Base-by-base conservation (phyloP, 1,140 invertebrate species). In the Cylas formicarius region DNA sequence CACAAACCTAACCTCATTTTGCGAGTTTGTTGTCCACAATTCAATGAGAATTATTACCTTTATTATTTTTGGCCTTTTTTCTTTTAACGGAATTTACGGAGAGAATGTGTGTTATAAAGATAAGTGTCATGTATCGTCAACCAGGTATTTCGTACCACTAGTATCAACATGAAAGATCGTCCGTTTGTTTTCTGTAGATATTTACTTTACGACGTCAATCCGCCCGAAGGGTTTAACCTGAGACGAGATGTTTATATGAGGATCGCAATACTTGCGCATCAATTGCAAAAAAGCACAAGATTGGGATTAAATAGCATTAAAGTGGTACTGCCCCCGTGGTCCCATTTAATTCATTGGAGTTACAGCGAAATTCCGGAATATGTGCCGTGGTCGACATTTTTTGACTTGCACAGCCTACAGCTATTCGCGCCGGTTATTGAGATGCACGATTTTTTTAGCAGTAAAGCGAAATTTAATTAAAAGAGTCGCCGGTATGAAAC, bases 211-310 rank as follows among this genome's bases (percentile, higher is more conserved):
- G 89, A 96, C 68, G 83, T 97, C 0, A 97, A 97, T 70, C 81
- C 80, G 13, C 81, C 85, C 2, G 94, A 99, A 76, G 95, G 95
- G 0, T 98, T 99, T 62, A 99, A 99, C 73, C 72, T 99, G 44
- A 71, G 93, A 34, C 72, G 94, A 47, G 95, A 98, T 75, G 94
- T 98, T 7, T 97, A 93, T 56, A 80, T 97, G 68, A 73, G 95
- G 57, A 73, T 96, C 55, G 90, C 93, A 9, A 81, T 85, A 36
- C 79, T 95, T 54, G 71, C 89, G 1, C 72, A 75, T 57, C 73
- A 76, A 45, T 69, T 89, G 47, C 71, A 71, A 60, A 72, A 44
- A 48, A 57, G 44, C 51, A 57, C 69, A 63, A 69, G 72, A 55
- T 55, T 52, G 19, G 55, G 62, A 67, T 48, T 63, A 22, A 68